These are phyloP conservation scores for Eulimnadia texana DNA, from an alignment of 1,140 invertebrate genomes.

Conservation along the genomic window DNA sequence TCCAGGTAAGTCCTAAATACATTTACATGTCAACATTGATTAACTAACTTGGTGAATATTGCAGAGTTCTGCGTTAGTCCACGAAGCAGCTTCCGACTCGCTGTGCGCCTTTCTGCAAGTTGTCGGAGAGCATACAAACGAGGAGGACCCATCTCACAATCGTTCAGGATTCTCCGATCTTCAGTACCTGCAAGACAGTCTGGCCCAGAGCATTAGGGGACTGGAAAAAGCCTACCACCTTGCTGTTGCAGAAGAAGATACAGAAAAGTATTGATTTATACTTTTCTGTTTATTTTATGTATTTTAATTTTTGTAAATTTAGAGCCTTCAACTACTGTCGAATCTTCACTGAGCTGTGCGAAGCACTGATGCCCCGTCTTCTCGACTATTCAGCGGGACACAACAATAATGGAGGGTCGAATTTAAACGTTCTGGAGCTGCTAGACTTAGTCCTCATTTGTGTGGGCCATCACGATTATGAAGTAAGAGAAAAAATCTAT, in stretches of 20 bases:
- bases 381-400: background rate
- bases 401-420: slow-evolving; percentile 30
- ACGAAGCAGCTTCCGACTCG: slow-evolving; percentile 82
- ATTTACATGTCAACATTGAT: no score
- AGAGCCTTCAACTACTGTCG: slow-evolving; percentile 81
- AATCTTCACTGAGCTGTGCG: slow-evolving; percentile 87
- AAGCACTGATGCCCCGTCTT: slow-evolving; percentile 76
- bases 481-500: slow-evolving; percentile 36
- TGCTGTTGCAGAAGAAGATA: slow-evolving; percentile 82
- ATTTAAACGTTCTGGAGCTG: slow-evolving; percentile 54
- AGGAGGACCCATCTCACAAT: background rate
- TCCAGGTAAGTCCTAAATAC: slow-evolving; percentile 24
- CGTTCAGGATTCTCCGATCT: background rate
- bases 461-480: slow-evolving; percentile 93
- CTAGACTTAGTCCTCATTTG: slow-evolving; percentile 81
- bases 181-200: slow-evolving; percentile 46
- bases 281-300: slow-evolving; percentile 1
- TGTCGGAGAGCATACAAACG: slow-evolving; percentile 55
- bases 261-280: slow-evolving; percentile 44
- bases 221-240: slow-evolving; percentile 78
- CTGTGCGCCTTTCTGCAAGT: slow-evolving; percentile 69
- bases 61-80: slow-evolving; percentile 50
- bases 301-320: slow-evolving; percentile 24
- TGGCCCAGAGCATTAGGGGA: slow-evolving; percentile 65
- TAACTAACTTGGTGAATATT: no score